Evolutionary conservation across 1,140 invertebrate genomes (phyloP).

Genomic region (Trissolcus basalis): DNA sequence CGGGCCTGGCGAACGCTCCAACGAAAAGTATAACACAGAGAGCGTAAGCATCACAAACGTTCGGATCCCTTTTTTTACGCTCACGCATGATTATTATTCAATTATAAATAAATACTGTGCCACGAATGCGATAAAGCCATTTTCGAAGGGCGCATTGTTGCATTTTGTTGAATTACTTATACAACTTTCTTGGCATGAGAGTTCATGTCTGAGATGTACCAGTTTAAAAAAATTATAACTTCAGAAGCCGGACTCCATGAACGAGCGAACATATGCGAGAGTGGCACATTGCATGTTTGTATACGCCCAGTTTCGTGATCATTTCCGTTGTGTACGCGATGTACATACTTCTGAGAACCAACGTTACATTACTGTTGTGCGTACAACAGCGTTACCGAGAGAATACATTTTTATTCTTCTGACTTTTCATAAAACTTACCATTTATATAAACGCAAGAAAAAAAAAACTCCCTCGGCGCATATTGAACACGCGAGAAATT

Average conservation of each 20-base stretch:
- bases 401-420: slow-evolving; percentile 4
- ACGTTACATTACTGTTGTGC: slow-evolving; percentile 25
- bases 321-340: slow-evolving; percentile 49
- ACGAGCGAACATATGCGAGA: slow-evolving; percentile 47
- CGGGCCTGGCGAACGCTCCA: no score
- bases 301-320: slow-evolving; percentile 55
- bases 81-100: slow-evolving; percentile 3
- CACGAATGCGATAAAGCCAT: slow-evolving; percentile 18
- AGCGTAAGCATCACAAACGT: no score
- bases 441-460: no score
- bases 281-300: slow-evolving; percentile 53
- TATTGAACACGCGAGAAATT: no score
- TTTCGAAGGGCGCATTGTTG: slow-evolving; percentile 15
- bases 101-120: slow-evolving; percentile 6
- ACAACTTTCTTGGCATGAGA: slow-evolving; percentile 26
- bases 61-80: no score
- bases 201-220: slow-evolving; percentile 28
- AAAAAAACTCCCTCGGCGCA: no score
- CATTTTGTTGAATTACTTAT: slow-evolving; percentile 23
- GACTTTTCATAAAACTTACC: no score
- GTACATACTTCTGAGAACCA: slow-evolving; percentile 44
- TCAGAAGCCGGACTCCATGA: slow-evolving; percentile 30
- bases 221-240: slow-evolving; percentile 56
- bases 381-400: slow-evolving; percentile 11
- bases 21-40: neutral